Percentiles rank a stretch among this genome's conserved stretches.
phyloP scores from a whole-genome alignment of 2,888 invertebrate species.

The Lomographa bimaculata region DNA sequence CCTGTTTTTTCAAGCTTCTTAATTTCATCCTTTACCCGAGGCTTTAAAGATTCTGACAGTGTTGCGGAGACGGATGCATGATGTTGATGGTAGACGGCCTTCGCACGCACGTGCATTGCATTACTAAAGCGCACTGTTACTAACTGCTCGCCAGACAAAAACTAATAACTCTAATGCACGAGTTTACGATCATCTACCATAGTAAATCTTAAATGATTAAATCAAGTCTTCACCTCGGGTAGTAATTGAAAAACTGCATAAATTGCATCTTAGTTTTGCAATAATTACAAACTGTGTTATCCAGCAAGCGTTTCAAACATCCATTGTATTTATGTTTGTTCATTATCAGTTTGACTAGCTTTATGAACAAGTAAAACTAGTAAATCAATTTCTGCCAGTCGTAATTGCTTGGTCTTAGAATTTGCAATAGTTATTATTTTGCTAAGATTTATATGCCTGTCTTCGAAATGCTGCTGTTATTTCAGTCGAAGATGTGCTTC shows the following conservation, averaged over 20 bases:
- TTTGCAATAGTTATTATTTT: no score
- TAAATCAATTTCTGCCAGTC: no score
- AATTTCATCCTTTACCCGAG: slow-evolving; percentile 47
- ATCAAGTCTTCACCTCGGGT: slow-evolving; percentile 1
- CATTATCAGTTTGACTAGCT: no score
- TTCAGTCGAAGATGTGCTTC: slow-evolving; percentile 16
- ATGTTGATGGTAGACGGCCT: slow-evolving; percentile 54
- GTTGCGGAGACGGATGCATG: slow-evolving; percentile 58
- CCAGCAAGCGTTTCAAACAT: neutral
- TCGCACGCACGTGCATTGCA: slow-evolving; percentile 64
- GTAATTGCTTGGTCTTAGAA: no score
- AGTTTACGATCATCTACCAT: slow-evolving; percentile 23
- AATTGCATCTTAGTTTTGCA: slow-evolving; percentile 5
- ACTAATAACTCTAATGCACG: neutral
- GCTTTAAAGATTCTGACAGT: slow-evolving; percentile 59
- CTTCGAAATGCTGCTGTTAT: no score
- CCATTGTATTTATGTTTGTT: slow-evolving; percentile 1
- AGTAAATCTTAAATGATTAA: slow-evolving; percentile 4
- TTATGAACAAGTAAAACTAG: no score
- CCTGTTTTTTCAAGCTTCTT: slow-evolving; percentile 48
- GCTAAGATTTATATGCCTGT: no score
- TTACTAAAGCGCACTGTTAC: slow-evolving; percentile 47
- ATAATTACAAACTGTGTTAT: neutral
- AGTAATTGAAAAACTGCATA: slow-evolving; percentile 2
- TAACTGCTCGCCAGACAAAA: slow-evolving; percentile 34